phyloP scores from a whole-genome alignment of 2,888 invertebrate genomes.

The Eupithecia subumbrata region DNA sequence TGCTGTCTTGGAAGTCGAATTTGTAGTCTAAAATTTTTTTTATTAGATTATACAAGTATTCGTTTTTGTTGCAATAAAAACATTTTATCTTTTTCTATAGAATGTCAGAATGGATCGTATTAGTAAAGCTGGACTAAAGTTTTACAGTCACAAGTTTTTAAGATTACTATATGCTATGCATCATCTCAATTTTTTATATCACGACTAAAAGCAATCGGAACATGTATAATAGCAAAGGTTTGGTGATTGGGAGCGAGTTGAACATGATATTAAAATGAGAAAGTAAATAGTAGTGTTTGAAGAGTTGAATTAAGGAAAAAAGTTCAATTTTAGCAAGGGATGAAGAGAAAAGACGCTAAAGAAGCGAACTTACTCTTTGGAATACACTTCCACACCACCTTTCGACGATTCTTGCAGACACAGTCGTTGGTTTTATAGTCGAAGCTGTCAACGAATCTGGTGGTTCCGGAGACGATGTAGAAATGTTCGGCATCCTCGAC shows the following conservation, averaged over 20 bases:
- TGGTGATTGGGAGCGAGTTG: background rate
- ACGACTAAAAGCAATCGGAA: background rate
- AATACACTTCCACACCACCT: conserved; percentile 78
- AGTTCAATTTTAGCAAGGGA: background rate
- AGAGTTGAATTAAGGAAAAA: background rate
- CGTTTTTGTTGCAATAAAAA: background rate
- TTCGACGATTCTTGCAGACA: conserved; percentile 71
- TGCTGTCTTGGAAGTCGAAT: conserved; percentile 80
- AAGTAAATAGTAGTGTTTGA: background rate
- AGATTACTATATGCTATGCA: background rate
- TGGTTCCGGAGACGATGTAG: conserved; percentile 76
- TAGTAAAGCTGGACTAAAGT: background rate
- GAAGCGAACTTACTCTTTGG: conserved; percentile 72
- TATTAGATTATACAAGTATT: background rate
- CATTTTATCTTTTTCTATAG: background rate
- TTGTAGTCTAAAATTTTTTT: conserved; percentile 67
- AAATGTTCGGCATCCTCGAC: conserved; percentile 79
- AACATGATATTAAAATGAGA: background rate
- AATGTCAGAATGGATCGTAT: background rate
- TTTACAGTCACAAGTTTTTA: background rate
- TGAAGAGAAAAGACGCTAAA: background rate
- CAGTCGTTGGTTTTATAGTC: conserved; percentile 72
- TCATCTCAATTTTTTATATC: background rate
- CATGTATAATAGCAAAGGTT: background rate
- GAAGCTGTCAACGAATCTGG: conserved; percentile 72